A percentile compares a stretch with the other conserved stretches of the same genome.
These are phyloP conservation scores for Harmothoe impar DNA, from an alignment of 2,888 invertebrate genomes.

Conservation along the genomic window DNA sequence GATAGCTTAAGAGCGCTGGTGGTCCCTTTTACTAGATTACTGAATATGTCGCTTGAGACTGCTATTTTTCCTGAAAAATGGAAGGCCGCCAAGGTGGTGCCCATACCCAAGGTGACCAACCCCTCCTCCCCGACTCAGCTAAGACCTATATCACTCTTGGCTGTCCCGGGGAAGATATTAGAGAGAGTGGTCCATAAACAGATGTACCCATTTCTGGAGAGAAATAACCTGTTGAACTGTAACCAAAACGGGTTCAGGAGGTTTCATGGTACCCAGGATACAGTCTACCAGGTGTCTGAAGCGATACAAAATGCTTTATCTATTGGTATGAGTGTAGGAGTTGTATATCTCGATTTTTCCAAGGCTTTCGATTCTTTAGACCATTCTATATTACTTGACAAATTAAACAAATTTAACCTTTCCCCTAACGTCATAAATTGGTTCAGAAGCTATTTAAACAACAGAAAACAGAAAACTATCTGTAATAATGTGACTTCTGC, in stretches of 20 bases:
- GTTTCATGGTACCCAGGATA: not conserved
- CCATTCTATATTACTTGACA: not conserved
- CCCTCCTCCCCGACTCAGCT: not conserved
- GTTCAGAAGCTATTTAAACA: too few species aligned
- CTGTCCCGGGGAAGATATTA: not conserved
- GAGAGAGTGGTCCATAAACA: not conserved
- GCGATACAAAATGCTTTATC: too few species aligned
- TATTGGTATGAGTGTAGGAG: too few species aligned
- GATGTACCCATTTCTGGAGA: not conserved
- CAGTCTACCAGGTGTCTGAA: not conserved
- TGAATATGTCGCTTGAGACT: not conserved
- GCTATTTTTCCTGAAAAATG: not conserved
- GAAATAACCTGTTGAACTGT: not conserved
- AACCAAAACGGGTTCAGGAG: not conserved
- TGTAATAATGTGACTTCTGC: too few species aligned
- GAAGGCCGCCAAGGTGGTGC: not conserved
- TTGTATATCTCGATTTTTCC: too few species aligned
- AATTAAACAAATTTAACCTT: not conserved
- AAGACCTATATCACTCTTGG: not conserved
- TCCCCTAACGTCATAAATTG: too few species aligned
- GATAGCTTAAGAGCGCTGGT: not conserved
- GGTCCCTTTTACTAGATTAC: not conserved
- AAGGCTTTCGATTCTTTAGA: too few species aligned
- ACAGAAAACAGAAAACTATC: too few species aligned
- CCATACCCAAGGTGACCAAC: not conserved